Percentiles rank a stretch among this genome's conserved stretches.
Evolutionary conservation across 2,113 vertebrate genomes (phyloP).

Genomic region (Elanoides forficatus): DNA sequence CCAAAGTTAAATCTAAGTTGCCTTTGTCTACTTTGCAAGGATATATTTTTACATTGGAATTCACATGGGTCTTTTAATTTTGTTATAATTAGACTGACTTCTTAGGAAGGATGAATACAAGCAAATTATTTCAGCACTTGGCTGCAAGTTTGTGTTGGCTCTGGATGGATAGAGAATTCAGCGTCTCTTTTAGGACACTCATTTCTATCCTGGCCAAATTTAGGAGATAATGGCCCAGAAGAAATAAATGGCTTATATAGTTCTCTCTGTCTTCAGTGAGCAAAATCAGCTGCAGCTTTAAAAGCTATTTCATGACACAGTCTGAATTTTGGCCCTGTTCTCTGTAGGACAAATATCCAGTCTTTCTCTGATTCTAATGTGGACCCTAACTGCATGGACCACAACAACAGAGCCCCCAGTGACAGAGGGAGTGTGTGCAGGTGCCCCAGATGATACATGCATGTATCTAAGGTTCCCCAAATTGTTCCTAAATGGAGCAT

Average conservation of each 20-base stretch:
- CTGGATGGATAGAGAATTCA: neutral
- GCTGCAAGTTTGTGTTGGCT: neutral
- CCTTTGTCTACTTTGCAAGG: neutral
- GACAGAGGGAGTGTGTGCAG: neutral
- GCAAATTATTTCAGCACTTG: neutral
- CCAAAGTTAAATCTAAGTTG: neutral
- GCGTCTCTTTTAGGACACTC: neutral
- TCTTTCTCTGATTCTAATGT: neutral
- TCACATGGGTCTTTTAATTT: neutral
- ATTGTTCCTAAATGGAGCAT: neutral
- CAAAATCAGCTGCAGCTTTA: neutral
- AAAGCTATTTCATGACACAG: neutral
- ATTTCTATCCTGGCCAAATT: neutral
- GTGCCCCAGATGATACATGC: neutral
- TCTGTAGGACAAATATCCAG: neutral
- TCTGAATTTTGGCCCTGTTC: neutral
- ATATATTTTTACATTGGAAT: neutral
- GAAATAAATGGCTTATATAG: slow-evolving; percentile 31
- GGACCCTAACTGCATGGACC: neutral
- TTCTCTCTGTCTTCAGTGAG: neutral
- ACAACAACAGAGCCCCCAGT: neutral
- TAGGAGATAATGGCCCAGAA: neutral
- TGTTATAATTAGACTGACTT: neutral
- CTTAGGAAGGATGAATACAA: neutral
- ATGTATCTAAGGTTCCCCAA: neutral